Evolutionary conservation across 2,888 invertebrate species (phyloP).

Genomic region (Lithophane leautieri): DNA sequence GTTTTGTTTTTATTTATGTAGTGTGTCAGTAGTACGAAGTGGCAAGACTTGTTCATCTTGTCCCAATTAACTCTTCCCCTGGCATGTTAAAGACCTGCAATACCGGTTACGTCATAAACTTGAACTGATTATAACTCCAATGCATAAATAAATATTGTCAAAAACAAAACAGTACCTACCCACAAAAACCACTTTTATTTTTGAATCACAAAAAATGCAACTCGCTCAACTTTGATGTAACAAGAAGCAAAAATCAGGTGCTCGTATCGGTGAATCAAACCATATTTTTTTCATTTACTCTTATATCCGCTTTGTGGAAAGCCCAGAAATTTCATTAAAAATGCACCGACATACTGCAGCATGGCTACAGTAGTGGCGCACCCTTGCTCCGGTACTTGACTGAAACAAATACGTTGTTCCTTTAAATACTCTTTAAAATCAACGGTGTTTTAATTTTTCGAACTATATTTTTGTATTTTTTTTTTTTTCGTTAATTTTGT

Average conservation of each 20-base stretch:
- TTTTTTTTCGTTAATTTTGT: neutral
- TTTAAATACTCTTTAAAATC: slow-evolving; percentile 34
- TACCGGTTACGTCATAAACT: slow-evolving; percentile 10
- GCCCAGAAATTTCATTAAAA: slow-evolving; percentile 87
- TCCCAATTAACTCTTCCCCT: neutral
- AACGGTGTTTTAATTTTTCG: neutral
- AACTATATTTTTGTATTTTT: neutral
- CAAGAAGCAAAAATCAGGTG: slow-evolving; percentile 64
- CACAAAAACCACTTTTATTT: slow-evolving; percentile 53
- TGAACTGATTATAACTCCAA: slow-evolving; percentile 37
- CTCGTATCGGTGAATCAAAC: slow-evolving; percentile 76
- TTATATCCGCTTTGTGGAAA: slow-evolving; percentile 82
- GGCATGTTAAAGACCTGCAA: neutral
- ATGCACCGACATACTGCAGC: slow-evolving; percentile 65
- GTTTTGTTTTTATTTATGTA: neutral
- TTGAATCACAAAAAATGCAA: slow-evolving; percentile 59
- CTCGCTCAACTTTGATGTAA: slow-evolving; percentile 65
- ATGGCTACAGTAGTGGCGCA: slow-evolving; percentile 63
- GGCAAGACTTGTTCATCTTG: neutral
- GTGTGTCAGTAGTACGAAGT: neutral
- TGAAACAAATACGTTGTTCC: slow-evolving; percentile 54
- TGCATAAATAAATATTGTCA: slow-evolving; percentile 48
- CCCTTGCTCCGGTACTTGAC: slow-evolving; percentile 65
- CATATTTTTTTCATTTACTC: slow-evolving; percentile 77
- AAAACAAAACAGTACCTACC: slow-evolving; percentile 38